A percentile compares a stretch with the other conserved stretches of the same genome.
phyloP scores from a whole-genome alignment of 2,797 vertebrate genomes.

The Xerus rutilus region DNA sequence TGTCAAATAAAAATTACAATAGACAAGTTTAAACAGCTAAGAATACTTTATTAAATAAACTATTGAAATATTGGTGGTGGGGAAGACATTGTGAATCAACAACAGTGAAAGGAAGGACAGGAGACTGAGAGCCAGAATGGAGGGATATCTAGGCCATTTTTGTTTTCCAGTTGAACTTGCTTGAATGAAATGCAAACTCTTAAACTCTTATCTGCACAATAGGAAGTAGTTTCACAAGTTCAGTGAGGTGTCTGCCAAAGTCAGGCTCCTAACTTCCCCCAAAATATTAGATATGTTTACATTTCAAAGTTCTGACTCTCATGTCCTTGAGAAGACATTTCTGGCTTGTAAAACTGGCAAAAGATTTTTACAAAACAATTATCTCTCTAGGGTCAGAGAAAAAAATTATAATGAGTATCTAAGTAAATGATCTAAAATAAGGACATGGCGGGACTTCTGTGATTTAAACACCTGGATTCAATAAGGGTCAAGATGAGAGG shows the following conservation, averaged over 20 bases:
- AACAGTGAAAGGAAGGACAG: not conserved
- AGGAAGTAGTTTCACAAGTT: not conserved
- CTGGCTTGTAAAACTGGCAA: not conserved
- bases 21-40: not conserved
- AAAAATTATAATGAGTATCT: not conserved
- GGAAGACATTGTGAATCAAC: not conserved
- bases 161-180: not conserved
- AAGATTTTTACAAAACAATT: not conserved
- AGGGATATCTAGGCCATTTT: not conserved
- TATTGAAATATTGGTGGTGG: not conserved
- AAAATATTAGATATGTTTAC: not conserved
- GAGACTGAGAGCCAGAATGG: not conserved
- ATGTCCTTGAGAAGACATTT: not conserved
- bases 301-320: not conserved
- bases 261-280: not conserved
- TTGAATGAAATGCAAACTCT: not conserved
- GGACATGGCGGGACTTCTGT: not conserved
- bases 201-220: not conserved
- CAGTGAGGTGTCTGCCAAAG: not conserved
- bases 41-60: not conserved
- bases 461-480: not conserved
- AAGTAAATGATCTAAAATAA: conserved; percentile 17
- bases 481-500: not conserved
- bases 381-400: not conserved
- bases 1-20: not conserved